Evolutionary conservation across 2,888 invertebrate genomes (phyloP), one percentile per base, ranked within the genome.

Genomic region (Hofmannophila pseudospretella): DNA sequence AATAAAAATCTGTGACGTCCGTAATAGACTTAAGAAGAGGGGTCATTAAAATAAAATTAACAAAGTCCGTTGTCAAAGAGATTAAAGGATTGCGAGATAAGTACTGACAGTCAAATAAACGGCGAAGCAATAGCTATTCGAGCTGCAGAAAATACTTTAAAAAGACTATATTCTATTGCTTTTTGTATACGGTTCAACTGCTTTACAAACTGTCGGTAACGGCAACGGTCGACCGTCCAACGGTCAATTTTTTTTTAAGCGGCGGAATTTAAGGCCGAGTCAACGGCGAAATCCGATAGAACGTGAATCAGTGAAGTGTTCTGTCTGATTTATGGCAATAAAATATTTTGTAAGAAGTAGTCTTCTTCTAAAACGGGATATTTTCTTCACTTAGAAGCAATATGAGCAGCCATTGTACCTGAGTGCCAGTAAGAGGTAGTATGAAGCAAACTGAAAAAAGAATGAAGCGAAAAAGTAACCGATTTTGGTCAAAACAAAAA

Each of bases 231-330:
- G 54, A 47, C 45, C 52, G 49, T 58, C 58, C 62, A 69, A 68
- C 68, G 63, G 62, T 63, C 60, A 55, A 7, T 54, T 66, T 71
- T 70, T 75, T 70, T 69, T 56, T 47, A 52, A 47, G 47, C 51
- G 46, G 45, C 70, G 73, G 79, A 76, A 72, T 75, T 76, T 68
- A 69, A 54, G 58, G 59, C 60, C 58, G 67, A 66, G 58, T 71
- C 61, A 54, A 59, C 57, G 54, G 40, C 51, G 54, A 51, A 58
- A 62, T 58, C 60, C 66, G 60, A 61, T 51, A 44, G 48, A 50
- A 53, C 51, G 38, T 54, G 49, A 55, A 59, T 54, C 27, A 11
- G 1, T 27, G 27, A 12, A 16, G 8, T 23, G 7, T 7, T 22
- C 8, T 5, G 23, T n/a, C n/a, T 23, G 23, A 23, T 3, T 23